phyloP scores from a whole-genome alignment of 2,797 vertebrate species.

The Danio aesculapii region DNA sequence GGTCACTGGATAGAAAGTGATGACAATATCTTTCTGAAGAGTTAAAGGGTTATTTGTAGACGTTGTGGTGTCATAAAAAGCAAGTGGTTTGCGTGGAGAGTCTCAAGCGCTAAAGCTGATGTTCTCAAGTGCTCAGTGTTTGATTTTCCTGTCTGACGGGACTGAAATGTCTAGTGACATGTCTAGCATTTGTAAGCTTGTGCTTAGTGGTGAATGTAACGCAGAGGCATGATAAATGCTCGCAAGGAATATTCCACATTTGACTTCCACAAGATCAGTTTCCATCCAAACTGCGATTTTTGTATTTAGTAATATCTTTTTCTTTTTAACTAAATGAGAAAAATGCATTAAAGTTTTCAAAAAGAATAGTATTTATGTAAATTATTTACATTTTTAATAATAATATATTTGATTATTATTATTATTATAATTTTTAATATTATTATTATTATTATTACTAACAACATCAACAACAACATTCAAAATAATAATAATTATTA shows the following conservation, averaged over 20 bases:
- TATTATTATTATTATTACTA: too few species aligned
- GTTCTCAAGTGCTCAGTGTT: constrained; percentile 34
- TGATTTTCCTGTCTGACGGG: constrained; percentile 28
- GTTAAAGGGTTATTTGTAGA: constrained; percentile 69
- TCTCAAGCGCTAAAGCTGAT: constrained; percentile 39
- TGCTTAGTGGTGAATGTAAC: neutral
- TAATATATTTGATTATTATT: too few species aligned
- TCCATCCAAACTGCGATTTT: neutral
- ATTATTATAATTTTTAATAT: too few species aligned
- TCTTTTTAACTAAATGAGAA: too few species aligned
- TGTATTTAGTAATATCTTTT: neutral
- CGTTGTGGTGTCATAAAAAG: constrained; percentile 64
- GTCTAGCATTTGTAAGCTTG: neutral
- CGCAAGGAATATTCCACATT: constrained; percentile 8
- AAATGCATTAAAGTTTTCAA: too few species aligned
- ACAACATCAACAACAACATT: too few species aligned
- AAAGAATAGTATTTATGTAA: too few species aligned
- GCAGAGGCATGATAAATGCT: neutral
- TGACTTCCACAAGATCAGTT: neutral
- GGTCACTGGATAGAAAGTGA: constrained; percentile 62
- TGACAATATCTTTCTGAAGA: constrained; percentile 71
- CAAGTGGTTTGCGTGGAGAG: constrained; percentile 57
- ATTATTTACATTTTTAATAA: too few species aligned
- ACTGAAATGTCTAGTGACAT: constrained; percentile 19
- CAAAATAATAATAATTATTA: too few species aligned